phyloP scores from a whole-genome alignment of 2,888 invertebrate species.

The Orchesella flavescens region DNA sequence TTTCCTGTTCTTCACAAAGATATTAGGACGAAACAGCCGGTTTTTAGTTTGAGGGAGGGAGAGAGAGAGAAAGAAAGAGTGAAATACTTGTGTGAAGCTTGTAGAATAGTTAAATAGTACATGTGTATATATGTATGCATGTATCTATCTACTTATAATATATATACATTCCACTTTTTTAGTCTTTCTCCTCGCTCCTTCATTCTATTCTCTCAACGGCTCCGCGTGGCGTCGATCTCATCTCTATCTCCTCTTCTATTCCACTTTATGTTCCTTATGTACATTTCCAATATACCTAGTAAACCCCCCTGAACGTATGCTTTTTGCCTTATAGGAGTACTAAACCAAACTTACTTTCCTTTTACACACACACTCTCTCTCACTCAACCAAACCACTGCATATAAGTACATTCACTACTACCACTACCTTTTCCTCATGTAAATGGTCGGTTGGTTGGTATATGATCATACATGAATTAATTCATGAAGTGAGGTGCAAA shows the following conservation, averaged over 20 bases:
- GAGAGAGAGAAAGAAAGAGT: too few species aligned
- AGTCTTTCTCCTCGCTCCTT: too few species aligned
- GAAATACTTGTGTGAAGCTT: not conserved
- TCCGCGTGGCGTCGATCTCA: conserved; percentile 60
- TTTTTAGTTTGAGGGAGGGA: not conserved
- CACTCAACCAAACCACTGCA: not conserved
- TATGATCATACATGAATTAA: conserved; percentile 57
- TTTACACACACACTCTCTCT: not conserved
- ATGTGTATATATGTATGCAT: conserved; percentile 19
- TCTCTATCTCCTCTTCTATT: conserved; percentile 35
- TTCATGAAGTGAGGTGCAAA: conserved; percentile 30
- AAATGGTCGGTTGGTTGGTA: not conserved
- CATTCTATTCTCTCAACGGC: conserved; percentile 49
- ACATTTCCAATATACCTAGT: conserved; percentile 26
- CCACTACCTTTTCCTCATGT: not conserved
- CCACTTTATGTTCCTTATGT: conserved; percentile 33
- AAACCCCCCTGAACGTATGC: not conserved
- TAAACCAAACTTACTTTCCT: not conserved
- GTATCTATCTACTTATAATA: not conserved
- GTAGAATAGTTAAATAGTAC: not conserved
- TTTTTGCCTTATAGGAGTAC: not conserved
- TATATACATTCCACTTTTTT: not conserved
- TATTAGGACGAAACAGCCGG: not conserved
- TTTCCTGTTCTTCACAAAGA: conserved; percentile 12
- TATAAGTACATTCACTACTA: not conserved